These are phyloP conservation scores for Cathartes aura DNA, from an alignment of 2,113 vertebrate species.

Conservation along the genomic window DNA sequence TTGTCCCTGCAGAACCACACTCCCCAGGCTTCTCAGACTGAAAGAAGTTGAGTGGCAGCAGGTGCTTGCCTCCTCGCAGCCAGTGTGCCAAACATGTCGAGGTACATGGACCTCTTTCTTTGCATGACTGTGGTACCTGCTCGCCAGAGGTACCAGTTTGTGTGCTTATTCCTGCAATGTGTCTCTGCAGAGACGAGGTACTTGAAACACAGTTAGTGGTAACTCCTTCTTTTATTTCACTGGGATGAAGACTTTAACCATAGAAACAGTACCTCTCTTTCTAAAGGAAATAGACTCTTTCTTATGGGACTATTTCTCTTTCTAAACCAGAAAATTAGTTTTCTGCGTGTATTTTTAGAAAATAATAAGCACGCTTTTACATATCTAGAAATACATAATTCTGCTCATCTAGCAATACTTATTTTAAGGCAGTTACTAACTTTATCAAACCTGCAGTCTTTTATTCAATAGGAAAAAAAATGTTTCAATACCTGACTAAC, in stretches of 20 bases:
- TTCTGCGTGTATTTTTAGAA: neutral
- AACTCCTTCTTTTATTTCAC: neutral
- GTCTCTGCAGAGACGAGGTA: neutral
- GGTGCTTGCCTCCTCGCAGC: neutral
- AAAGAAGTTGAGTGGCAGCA: neutral
- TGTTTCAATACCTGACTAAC: neutral
- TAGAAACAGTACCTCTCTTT: neutral
- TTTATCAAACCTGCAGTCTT: neutral
- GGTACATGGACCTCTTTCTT: neutral
- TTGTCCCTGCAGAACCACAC: neutral
- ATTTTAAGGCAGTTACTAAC: neutral
- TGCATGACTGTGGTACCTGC: neutral
- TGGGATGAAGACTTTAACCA: neutral
- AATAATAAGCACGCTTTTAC: neutral
- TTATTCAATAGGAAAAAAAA: neutral
- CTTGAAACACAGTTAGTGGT: neutral
- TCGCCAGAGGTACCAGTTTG: neutral
- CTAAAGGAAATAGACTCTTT: neutral
- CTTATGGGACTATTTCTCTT: neutral
- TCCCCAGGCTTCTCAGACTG: neutral
- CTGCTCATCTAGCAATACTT: neutral
- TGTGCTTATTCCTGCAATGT: neutral
- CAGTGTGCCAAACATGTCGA: rapidly evolving
- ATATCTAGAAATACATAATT: neutral
- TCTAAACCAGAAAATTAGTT: neutral